Base-by-base conservation (phyloP, 2,797 vertebrate species). In the Crypturellus tataupa region DNA sequence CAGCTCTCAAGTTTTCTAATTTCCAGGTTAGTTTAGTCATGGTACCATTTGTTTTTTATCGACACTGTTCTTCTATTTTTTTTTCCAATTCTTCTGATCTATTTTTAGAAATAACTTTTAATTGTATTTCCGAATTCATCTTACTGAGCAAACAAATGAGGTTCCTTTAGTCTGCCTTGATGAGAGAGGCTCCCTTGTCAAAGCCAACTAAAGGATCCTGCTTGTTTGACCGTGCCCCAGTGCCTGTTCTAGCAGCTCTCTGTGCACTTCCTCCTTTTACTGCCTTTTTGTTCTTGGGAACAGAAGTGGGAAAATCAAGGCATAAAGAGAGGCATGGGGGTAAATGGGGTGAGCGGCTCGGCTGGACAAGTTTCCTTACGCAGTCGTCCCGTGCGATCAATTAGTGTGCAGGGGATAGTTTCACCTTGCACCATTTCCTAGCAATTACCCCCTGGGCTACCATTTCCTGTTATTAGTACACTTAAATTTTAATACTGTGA, bases 1-100 rank as follows among this genome's bases (percentile, higher is more conserved):
- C 33, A 21, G 63, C 94, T 94, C 80, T 89, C 76, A 91, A 90
- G 70, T 94, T 91, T 93, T 85, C 82, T 79, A 55, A 94, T 96
- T 94, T 89, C 73, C 33, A 12, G 78, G 44, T 25, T 59, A 69
- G n/a, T 86, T 94, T 91, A 81, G 89, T 89, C 17, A 83, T 10
- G 3, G 7, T 33, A 47, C 35, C 14, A 44, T 94, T 94, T 94
- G 62, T 94, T 92, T 87, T 76, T 17, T 79, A 55, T 16, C 59
- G 59, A 56, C 21, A 6, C 64, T 91, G 60, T 76, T 93, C 24
- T 95, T 91, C 81, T 60, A 81, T 71, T 95, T 83, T 59, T 42
- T 68, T 94, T 89, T 90, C 89, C 49, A 51, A 72, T 85, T 92
- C 23, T 86, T 80, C n/a, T 55, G 25, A 65, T 69, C 13, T 5